Evolutionary conservation across 2,888 invertebrate genomes (phyloP).

Genomic region (Plagodis dolabraria): DNA sequence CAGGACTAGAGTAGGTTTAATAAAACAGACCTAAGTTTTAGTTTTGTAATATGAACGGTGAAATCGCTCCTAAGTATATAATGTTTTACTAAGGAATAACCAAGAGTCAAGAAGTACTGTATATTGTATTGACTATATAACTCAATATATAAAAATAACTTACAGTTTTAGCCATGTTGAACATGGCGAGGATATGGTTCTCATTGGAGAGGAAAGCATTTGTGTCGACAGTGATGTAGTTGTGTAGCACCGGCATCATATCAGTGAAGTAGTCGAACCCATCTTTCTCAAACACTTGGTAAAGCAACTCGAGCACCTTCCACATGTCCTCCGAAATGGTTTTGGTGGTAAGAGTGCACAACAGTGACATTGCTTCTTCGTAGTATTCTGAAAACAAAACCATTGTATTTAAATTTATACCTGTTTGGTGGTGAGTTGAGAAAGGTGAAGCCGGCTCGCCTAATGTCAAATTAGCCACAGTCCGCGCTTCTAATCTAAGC

Average conservation of each 20-base stretch:
- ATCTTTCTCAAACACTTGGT: conserved; percentile 96
- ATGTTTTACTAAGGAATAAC: no score
- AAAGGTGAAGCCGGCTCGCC: no score
- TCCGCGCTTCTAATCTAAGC: no score
- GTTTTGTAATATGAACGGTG: no score
- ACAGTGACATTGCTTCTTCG: conserved; percentile 97
- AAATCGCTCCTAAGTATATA: no score
- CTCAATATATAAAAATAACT: conserved; percentile 44
- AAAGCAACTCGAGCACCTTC: conserved; percentile 95
- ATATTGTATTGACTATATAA: no score
- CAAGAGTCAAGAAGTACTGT: no score
- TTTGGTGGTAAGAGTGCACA: conserved; percentile 95
- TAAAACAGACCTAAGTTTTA: no score
- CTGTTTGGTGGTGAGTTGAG: no score
- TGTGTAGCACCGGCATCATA: conserved; percentile 99
- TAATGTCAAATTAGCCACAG: no score
- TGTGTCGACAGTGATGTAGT: conserved; percentile 98
- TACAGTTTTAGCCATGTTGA: conserved; percentile 97
- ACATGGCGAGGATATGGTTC: conserved; percentile 94
- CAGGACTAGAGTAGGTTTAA: no score
- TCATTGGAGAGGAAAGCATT: conserved; percentile 96
- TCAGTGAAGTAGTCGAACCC: conserved; percentile 98
- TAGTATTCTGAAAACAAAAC: conserved; percentile 90
- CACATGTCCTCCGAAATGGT: conserved; percentile 97
- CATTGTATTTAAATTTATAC: no score